phyloP scores from a whole-genome alignment of 1,140 invertebrate species.

The Sitophilus oryzae region DNA sequence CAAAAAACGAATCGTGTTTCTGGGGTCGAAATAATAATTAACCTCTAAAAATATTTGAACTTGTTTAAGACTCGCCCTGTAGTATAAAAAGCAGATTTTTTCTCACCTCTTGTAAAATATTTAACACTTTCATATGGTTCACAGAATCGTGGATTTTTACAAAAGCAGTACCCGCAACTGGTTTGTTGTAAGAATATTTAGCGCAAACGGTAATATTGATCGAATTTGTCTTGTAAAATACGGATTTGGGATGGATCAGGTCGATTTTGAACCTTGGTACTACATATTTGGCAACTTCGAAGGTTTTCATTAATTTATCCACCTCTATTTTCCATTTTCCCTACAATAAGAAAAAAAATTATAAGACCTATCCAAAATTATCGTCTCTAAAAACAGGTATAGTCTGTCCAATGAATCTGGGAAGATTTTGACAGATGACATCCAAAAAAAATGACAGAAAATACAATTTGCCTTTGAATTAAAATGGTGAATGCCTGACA shows the following conservation, averaged over 20 bases:
- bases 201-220: constrained; percentile 56
- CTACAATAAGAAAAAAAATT: no score
- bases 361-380: no score
- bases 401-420: no score
- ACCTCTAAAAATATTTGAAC: no score
- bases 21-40: no score
- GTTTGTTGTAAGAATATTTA: constrained; percentile 63
- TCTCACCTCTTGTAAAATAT: constrained; percentile 32
- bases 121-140: constrained; percentile 24
- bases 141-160: constrained; percentile 43
- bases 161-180: constrained; percentile 52
- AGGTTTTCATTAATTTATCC: constrained; percentile 46
- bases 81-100: background rate
- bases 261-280: constrained; percentile 62
- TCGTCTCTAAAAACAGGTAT: no score
- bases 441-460: no score
- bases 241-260: constrained; percentile 54
- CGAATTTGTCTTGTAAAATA: constrained; percentile 49
- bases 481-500: no score
- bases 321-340: constrained; percentile 55
- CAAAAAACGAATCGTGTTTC: no score
- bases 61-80: no score
- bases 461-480: no score
- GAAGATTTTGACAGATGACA: no score
- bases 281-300: constrained; percentile 58